Conservation (phyloP, 2,888 invertebrate species). For the Acleris sparsana region DNA sequence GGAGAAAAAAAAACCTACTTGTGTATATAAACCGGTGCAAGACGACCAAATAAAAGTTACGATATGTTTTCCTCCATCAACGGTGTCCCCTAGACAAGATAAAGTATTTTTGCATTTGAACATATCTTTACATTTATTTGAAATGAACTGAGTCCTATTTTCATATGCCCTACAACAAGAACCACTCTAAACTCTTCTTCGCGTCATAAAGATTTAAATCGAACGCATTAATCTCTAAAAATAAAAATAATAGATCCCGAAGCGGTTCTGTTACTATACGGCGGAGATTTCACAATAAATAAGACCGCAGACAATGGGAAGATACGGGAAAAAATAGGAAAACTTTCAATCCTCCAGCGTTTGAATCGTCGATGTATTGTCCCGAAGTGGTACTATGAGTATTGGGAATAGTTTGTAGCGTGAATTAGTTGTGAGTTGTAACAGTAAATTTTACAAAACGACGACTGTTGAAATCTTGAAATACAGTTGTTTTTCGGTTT, state of each 20-base stretch:
- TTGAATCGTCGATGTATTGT: slow-evolving; percentile 35
- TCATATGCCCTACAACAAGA: background rate
- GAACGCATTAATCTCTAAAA: slow-evolving; percentile 1
- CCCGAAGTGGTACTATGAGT: slow-evolving; percentile 13
- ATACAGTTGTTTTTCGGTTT: too few relatives aligned
- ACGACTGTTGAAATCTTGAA: too few relatives aligned
- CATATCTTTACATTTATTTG: too few relatives aligned
- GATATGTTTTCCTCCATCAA: too few relatives aligned
- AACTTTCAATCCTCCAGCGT: slow-evolving; percentile 37
- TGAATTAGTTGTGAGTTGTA: background rate
- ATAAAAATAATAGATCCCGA: slow-evolving; percentile 27
- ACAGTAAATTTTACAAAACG: too few relatives aligned
- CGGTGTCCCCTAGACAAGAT: too few relatives aligned
- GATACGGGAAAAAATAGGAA: slow-evolving; percentile 33
- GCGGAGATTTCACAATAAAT: slow-evolving; percentile 31
- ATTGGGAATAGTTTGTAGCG: background rate
- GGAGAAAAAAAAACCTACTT: too few relatives aligned
- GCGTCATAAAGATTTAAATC: background rate
- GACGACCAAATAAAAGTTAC: too few relatives aligned
- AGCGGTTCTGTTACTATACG: slow-evolving; percentile 27
- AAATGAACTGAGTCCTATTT: too few relatives aligned
- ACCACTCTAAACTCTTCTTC: background rate
- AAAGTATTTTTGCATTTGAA: too few relatives aligned
- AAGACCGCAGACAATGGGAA: slow-evolving; percentile 29
- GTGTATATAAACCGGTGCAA: too few relatives aligned